Evolutionary conservation across 1,140 invertebrate genomes (phyloP).

Genomic region (Drosophila mojavensis): DNA sequence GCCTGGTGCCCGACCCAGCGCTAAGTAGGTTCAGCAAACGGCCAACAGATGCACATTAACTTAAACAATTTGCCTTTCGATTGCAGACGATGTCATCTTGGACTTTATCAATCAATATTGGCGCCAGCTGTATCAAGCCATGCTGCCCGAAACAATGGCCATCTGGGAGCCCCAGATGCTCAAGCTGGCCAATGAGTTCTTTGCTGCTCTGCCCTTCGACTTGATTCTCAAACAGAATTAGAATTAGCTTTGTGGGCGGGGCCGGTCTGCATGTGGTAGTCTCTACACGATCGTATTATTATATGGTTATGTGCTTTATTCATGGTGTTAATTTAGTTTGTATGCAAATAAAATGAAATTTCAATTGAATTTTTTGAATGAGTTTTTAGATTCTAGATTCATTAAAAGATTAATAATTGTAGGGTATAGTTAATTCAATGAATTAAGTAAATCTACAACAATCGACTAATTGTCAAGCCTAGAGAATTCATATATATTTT

Average conservation of each 20-base stretch:
- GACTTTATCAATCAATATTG: slow-evolving; percentile 83
- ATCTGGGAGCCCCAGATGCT: slow-evolving; percentile 72
- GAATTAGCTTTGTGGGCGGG: slow-evolving; percentile 26
- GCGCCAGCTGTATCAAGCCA: slow-evolving; percentile 68
- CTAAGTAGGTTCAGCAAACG: slow-evolving; percentile 61
- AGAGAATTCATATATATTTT: no score
- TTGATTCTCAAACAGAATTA: slow-evolving; percentile 66
- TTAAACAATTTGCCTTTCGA: not conserved
- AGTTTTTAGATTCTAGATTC: not conserved
- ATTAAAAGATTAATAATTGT: no score
- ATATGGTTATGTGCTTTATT: slow-evolving; percentile 34
- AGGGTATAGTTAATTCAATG: no score
- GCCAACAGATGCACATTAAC: not conserved
- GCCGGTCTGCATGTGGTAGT: not conserved
- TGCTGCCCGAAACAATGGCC: slow-evolving; percentile 72
- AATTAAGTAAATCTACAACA: no score
- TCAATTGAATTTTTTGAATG: not conserved
- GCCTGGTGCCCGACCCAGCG: slow-evolving; percentile 76
- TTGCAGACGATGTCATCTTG: slow-evolving; percentile 72
- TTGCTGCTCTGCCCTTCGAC: slow-evolving; percentile 71
- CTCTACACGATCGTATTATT: slow-evolving; percentile 5
- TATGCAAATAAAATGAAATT: slow-evolving; percentile 49
- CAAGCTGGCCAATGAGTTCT: slow-evolving; percentile 71
- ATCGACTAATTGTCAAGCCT: no score
- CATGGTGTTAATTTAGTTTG: slow-evolving; percentile 63